A percentile compares a stretch with the other conserved stretches of the same genome.
These are phyloP conservation scores for Myrmophylax atrothorax DNA, from an alignment of 2,113 vertebrate species.

Conservation along the genomic window DNA sequence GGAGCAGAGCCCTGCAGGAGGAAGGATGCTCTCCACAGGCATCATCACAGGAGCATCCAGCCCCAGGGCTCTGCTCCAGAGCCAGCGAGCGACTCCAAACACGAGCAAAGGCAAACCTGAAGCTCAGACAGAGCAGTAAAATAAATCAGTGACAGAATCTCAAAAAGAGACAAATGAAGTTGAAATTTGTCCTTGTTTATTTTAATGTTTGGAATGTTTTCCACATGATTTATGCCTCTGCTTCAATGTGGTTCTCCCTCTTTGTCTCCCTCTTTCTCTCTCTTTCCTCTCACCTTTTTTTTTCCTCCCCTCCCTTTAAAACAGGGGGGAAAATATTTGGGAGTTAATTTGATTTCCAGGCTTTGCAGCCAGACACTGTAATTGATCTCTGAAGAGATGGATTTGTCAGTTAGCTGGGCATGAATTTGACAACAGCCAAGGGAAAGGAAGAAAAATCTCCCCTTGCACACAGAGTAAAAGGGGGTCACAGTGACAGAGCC, in stretches of 20 bases:
- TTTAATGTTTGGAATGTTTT: conserved; percentile 73
- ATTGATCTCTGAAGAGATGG: conserved; percentile 81
- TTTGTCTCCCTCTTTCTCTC: neutral
- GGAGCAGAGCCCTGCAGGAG: conserved; percentile 7
- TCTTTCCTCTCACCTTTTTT: neutral
- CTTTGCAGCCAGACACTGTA: conserved; percentile 74
- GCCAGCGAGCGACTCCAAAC: conserved; percentile 10
- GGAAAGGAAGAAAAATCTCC: conserved; percentile 51
- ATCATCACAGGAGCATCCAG: neutral
- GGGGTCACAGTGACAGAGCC: conserved; percentile 16
- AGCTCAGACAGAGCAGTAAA: conserved; percentile 42
- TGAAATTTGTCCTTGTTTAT: conserved; percentile 76
- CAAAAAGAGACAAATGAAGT: conserved; percentile 76
- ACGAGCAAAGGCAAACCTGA: conserved; percentile 31
- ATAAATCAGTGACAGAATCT: conserved; percentile 71
- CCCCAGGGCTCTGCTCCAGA: conserved; percentile 10
- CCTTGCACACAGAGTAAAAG: neutral
- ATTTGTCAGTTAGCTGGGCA: conserved; percentile 76
- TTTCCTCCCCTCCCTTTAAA: neutral
- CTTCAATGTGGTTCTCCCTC: conserved; percentile 63
- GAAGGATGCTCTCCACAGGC: neutral
- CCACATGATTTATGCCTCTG: conserved; percentile 67
- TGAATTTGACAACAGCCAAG: conserved; percentile 67
- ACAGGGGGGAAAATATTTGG: conserved; percentile 45
- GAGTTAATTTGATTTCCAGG: conserved; percentile 81